Conservation (phyloP, 2,797 vertebrate species). For the Eulemur albifrons region DNA sequence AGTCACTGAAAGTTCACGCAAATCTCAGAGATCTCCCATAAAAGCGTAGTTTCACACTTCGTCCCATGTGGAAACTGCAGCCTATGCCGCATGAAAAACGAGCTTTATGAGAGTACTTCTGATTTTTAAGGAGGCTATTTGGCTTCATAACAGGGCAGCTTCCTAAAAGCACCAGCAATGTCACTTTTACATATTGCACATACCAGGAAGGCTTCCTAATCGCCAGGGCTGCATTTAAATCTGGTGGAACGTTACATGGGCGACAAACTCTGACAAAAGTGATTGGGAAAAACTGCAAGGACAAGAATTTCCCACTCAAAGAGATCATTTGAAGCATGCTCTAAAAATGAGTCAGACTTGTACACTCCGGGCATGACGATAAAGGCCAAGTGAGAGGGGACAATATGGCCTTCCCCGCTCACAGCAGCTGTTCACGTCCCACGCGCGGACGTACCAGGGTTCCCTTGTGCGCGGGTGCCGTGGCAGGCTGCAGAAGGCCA, state of each 20-base stretch:
- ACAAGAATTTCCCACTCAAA: background rate
- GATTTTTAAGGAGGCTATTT: slow-evolving; percentile 67
- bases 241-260: fast-evolving
- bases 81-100: slow-evolving; percentile 56
- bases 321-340: background rate
- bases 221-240: background rate
- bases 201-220: background rate
- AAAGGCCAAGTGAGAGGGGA: fast-evolving
- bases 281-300: background rate
- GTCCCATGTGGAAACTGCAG: slow-evolving; percentile 68
- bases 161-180: slow-evolving; percentile 38
- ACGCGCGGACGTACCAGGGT: fast-evolving
- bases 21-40: slow-evolving; percentile 71
- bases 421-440: fast-evolving
- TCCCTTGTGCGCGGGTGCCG: fast-evolving
- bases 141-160: slow-evolving; percentile 35
- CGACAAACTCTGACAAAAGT: background rate
- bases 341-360: background rate
- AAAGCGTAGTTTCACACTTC: slow-evolving; percentile 78
- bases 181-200: background rate
- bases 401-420: fast-evolving
- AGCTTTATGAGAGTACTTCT: slow-evolving; percentile 80
- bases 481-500: background rate
- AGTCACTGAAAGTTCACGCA: slow-evolving; percentile 80
- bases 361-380: fast-evolving